A percentile compares a stretch with the other conserved stretches of the same genome.
phyloP scores from a whole-genome alignment of 2,888 invertebrate species.

The Phania funesta region DNA sequence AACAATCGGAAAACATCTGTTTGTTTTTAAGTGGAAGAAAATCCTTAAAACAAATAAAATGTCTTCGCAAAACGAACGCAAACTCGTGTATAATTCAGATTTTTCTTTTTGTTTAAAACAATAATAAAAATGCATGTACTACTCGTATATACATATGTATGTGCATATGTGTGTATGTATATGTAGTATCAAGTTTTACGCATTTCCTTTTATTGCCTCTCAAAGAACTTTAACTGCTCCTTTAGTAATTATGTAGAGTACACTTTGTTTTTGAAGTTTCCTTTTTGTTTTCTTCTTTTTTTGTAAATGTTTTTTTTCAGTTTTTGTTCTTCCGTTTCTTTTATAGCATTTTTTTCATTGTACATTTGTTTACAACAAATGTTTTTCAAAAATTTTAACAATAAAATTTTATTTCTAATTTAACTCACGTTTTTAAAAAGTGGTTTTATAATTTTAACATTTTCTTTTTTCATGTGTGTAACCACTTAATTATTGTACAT shows the following conservation, averaged over 20 bases:
- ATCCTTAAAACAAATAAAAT: no score
- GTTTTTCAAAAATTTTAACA: not conserved
- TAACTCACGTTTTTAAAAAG: no score
- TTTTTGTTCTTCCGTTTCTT: not conserved
- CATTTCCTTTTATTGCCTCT: conserved; percentile 18
- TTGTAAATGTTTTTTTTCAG: not conserved
- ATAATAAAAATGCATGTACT: no score
- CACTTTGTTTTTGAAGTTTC: not conserved
- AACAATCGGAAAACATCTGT: no score
- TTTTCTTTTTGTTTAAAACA: no score
- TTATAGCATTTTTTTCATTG: not conserved
- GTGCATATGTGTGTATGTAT: no score
- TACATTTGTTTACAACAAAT: not conserved
- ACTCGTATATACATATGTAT: no score
- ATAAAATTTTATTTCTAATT: not conserved
- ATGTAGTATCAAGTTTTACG: conserved; percentile 18
- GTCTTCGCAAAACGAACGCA: no score
- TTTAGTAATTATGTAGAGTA: not conserved
- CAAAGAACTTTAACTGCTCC: conserved; percentile 21
- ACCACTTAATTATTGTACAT: not conserved
- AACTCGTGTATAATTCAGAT: no score
- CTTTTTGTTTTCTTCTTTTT: not conserved
- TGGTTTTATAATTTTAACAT: no score
- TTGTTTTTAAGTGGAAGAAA: no score
- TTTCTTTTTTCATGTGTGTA: not conserved